Evolutionary conservation across 2,113 vertebrate species (phyloP).

Genomic region (Alethe castanea): DNA sequence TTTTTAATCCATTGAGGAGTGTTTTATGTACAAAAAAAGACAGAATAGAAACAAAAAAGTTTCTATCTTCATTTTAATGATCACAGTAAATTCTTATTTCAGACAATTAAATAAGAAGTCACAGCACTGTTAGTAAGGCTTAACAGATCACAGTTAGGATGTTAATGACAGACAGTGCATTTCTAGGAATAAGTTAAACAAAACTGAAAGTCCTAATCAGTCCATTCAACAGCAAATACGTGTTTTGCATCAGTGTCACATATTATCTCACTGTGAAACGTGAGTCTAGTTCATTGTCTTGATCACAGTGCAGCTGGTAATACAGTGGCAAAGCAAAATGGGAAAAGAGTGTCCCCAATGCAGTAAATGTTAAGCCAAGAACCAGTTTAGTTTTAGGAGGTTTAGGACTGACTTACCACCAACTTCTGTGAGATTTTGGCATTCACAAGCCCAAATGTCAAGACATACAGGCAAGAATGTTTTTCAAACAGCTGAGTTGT

Average conservation of each 20-base stretch:
- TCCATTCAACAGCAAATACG: not conserved
- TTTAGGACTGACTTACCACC: slow-evolving; percentile 79
- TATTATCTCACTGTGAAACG: not conserved
- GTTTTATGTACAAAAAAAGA: not conserved
- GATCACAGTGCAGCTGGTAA: not conserved
- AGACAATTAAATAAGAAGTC: not conserved
- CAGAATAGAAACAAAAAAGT: not conserved
- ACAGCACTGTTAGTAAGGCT: not conserved
- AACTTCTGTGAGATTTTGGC: slow-evolving; percentile 95
- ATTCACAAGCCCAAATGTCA: slow-evolving; percentile 91
- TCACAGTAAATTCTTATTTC: not conserved
- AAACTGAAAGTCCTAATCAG: not conserved
- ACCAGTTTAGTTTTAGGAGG: not conserved
- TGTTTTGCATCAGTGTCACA: not conserved
- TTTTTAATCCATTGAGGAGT: not conserved
- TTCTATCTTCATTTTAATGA: not conserved
- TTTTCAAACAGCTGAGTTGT: slow-evolving; percentile 88
- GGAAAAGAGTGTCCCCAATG: not conserved
- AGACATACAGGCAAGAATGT: slow-evolving; percentile 90
- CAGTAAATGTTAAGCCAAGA: not conserved
- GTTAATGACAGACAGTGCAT: not conserved
- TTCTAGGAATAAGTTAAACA: not conserved
- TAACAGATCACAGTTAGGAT: not conserved
- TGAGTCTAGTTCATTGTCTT: not conserved
- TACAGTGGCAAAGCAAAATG: not conserved